Base-by-base conservation (phyloP, 2,888 invertebrate species). In the Cybosia mesomella region DNA sequence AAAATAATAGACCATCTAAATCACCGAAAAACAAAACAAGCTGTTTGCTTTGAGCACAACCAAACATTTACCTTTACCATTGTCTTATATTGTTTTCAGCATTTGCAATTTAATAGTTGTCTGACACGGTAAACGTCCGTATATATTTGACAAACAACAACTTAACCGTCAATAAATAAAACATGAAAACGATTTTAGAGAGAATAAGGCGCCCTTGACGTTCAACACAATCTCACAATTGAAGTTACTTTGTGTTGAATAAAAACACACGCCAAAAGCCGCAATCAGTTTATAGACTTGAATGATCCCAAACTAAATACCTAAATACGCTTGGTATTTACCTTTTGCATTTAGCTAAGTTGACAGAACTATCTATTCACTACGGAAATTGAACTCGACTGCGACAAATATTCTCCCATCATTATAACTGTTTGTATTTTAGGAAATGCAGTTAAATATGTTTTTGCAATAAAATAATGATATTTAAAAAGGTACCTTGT, bases 371-470 rank as follows among this genome's bases (percentile, higher is more conserved):
- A 70, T 77, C 68, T 78, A 18, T 78, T 71, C 77, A 22, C 66
- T 68, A 76, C 80, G 83, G 84, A 86, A 84, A 85, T 83, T 82
- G 79, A 80, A 80, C 79, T 73, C 70, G 82, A 81, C 73, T 77
- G 77, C 76, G 61, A 76, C 73, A 80, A 83, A 81, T 80, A 84
- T 83, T 83, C 79, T 79, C 75, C 70, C 75, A 67, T 70, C 77
- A 72, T 70, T n/a, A 76, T 72, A 76, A 58, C 61, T 66, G 68
- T 70, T 81, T 75, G 62, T 72, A 71, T 49, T 75, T 72, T 72
- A 70, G 69, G 54, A 72, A 61, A 74, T 71, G 61, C n/a, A n/a
- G n/a, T n/a, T 60, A 36, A 68, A 68, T 75, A 61, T 61, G 59
- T 57, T 65, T 24, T 70, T 53, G 18, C 24, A 28, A 71, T 70